phyloP scores from a whole-genome alignment of 2,797 vertebrate species.

The Remorina albescens region DNA sequence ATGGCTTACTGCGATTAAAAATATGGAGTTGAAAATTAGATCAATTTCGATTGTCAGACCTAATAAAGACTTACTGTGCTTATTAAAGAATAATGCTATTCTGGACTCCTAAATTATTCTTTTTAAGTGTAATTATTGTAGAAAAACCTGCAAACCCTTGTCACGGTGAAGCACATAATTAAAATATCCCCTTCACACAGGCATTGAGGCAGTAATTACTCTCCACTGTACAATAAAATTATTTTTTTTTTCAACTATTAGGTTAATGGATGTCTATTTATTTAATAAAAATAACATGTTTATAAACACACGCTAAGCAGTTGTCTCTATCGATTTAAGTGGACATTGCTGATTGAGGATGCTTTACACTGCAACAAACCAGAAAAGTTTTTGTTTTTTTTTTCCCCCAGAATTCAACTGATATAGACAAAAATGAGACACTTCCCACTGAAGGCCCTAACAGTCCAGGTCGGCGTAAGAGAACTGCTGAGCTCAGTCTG shows the following conservation, averaged over 20 bases:
- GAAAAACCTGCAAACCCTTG: not conserved
- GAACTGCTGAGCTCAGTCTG: constrained; percentile 84
- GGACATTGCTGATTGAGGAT: not conserved
- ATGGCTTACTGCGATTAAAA: not conserved
- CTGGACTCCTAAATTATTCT: not conserved
- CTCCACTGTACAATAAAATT: too few relatives aligned
- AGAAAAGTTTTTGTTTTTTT: too few relatives aligned
- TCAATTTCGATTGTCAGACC: not conserved
- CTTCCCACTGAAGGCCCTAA: constrained; percentile 67
- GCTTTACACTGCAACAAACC: constrained; percentile 1
- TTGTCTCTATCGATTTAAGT: not conserved
- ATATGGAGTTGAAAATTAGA: not conserved
- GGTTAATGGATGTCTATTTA: too few relatives aligned
- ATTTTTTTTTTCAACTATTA: too few relatives aligned
- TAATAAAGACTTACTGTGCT: not conserved
- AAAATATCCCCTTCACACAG: not conserved
- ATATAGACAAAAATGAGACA: constrained; percentile 62
- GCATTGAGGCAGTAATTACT: not conserved
- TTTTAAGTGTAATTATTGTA: not conserved
- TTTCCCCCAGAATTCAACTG: constrained; percentile 83
- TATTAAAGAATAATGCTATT: not conserved
- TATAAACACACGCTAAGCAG: not conserved
- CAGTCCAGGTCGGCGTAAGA: constrained; percentile 79
- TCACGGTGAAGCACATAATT: not conserved
- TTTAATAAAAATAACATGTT: not conserved